A percentile compares a stretch with the other conserved stretches of the same genome.
Conservation (phyloP, 1,140 invertebrate genomes). For the Macrobrachium nipponense region DNA sequence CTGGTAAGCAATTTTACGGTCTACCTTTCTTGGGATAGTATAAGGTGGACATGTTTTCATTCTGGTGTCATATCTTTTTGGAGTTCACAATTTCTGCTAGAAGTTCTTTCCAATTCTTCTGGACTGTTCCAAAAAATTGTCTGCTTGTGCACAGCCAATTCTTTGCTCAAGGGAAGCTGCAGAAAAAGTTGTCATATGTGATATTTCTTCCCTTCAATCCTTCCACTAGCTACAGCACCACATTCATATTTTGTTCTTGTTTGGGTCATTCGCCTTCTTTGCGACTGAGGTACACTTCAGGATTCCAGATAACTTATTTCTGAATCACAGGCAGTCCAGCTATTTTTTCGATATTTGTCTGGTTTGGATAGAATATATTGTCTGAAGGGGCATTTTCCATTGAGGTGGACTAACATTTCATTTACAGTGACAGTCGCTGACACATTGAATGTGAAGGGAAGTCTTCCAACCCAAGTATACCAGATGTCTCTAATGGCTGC, state of each 20-base stretch:
- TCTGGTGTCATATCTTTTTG: not conserved
- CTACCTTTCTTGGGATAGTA: no score
- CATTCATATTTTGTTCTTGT: no score
- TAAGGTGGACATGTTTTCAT: not conserved
- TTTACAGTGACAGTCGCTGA: conserved; percentile 1
- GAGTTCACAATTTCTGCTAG: not conserved
- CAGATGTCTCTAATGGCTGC: not conserved
- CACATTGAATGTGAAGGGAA: not conserved
- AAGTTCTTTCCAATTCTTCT: not conserved
- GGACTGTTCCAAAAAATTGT: no score
- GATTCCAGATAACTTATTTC: no score
- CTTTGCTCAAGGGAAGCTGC: not conserved
- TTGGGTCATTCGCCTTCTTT: no score
- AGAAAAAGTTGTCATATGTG: not conserved
- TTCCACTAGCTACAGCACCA: not conserved
- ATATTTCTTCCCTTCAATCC: not conserved
- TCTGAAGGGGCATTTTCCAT: not conserved
- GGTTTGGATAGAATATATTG: not conserved
- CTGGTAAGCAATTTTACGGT: no score
- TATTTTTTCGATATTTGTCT: not conserved
- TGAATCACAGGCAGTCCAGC: no score
- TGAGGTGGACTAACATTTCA: not conserved
- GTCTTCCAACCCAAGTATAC: not conserved
- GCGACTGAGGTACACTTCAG: no score
- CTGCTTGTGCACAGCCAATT: conserved; percentile 2